These are phyloP conservation scores for Periplaneta americana DNA, from an alignment of 1,140 invertebrate genomes.

Conservation along the genomic window DNA sequence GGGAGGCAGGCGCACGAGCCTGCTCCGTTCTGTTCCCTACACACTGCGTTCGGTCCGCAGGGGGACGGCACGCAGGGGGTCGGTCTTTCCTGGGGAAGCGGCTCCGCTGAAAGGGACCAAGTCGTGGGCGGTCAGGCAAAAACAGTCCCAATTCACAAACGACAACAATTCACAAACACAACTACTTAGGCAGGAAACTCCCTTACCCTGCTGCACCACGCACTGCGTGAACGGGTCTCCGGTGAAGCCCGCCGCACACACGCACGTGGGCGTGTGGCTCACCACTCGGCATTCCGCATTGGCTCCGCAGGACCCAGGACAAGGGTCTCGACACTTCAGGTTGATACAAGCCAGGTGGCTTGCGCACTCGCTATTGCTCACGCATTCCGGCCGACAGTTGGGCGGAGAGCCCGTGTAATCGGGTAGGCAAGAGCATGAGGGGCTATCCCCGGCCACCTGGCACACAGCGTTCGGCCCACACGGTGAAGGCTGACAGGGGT, in stretches of 20 bases:
- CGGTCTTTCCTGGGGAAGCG: slow-evolving; percentile 32
- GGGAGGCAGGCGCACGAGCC: slow-evolving; percentile 60
- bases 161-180: background rate
- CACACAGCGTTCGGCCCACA: slow-evolving; percentile 46
- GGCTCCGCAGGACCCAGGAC: slow-evolving; percentile 47
- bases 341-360: slow-evolving; percentile 38
- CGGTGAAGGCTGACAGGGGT: slow-evolving; percentile 39
- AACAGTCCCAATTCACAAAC: slow-evolving; percentile 3
- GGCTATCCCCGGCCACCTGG: slow-evolving; percentile 33
- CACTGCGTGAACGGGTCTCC: slow-evolving; percentile 59
- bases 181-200: background rate
- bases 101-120: slow-evolving; percentile 2
- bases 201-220: slow-evolving; percentile 24
- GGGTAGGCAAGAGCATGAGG: slow-evolving; percentile 42
- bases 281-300: slow-evolving; percentile 59
- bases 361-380: slow-evolving; percentile 43
- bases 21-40: slow-evolving; percentile 51
- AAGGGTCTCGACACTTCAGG: slow-evolving; percentile 42
- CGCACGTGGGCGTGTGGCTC: slow-evolving; percentile 57
- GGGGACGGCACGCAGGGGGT: slow-evolving; percentile 58
- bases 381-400: slow-evolving; percentile 40
- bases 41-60: slow-evolving; percentile 61
- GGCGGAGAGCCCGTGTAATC: slow-evolving; percentile 49
- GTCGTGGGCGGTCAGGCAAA: slow-evolving; percentile 12
- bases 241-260: slow-evolving; percentile 55